Base-by-base conservation (phyloP, 2,797 vertebrate genomes). In the Lutjanus campechanus region DNA sequence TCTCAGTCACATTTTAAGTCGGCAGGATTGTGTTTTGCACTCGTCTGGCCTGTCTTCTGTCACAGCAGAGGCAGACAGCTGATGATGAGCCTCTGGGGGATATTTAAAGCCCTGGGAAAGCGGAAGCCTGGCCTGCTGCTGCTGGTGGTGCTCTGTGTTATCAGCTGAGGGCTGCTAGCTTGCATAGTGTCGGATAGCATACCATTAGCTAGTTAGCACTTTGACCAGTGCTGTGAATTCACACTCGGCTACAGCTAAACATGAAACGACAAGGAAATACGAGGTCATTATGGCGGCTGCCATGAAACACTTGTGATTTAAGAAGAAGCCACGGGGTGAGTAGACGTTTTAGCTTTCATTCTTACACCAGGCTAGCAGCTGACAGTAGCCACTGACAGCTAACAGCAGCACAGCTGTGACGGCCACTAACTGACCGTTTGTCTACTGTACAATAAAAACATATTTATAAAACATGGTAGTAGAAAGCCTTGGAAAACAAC, bases 101-200 rank as follows among this genome's bases (percentile, higher is more conserved):
- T 69, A 68, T 91, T 89, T 90, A 88, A 86, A 90, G 81, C 80
- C 51, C 63, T 1, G 61, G 54, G 69, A 50, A 86, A 86, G 81
- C 88, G 82, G 91, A 91, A 90, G 83, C 46, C 41, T 46, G 81
- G 67, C 47, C 79, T 60, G 78, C 46, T 40, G 66, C 29, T 36
- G 29, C 29, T 47, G 44, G 44, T 5, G 41, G 1, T 8, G 8
- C 41, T 43, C 41, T 50, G 56, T 51, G 64, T 69, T 68, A 55
- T 78, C 81, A 81, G 80, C 87, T 86, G 75, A 54, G 73, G 15
- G 51, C 73, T 59, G 73, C 69, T 66, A 71, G 82, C 76, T 72
- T 81, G 70, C 66, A 4, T 41, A 16, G 20, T 3, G 44, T 56
- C 53, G 1, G 40, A 1, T 44, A 55, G 55, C 68, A 9, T n/a